These are phyloP conservation scores for Nasonia longicornis DNA, from an alignment of 1,140 invertebrate genomes.

Conservation along the genomic window DNA sequence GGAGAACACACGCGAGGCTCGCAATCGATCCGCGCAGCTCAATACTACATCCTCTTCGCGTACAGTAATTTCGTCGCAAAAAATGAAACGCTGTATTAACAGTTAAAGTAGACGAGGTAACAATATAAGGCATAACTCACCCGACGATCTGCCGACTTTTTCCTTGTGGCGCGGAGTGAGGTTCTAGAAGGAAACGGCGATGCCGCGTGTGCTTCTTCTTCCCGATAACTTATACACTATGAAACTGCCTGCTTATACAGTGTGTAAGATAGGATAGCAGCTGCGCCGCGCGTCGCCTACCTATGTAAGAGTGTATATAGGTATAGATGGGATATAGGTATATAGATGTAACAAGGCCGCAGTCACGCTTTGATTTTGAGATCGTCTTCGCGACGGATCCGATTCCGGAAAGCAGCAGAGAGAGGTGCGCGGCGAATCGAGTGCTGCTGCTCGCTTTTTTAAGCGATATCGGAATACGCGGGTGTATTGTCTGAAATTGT, in stretches of 20 bases:
- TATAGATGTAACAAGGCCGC: too few relatives aligned
- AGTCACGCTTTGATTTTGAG: too few relatives aligned
- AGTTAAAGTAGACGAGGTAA: not conserved
- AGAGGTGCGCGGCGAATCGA: too few relatives aligned
- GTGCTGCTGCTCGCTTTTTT: too few relatives aligned
- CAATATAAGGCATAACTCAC: not conserved
- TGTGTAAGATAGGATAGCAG: not conserved
- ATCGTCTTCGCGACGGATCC: too few relatives aligned
- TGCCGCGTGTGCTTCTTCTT: not conserved
- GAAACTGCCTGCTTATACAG: too few relatives aligned
- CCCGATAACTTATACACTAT: not conserved
- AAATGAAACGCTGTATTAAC: not conserved
- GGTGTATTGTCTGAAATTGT: too few relatives aligned
- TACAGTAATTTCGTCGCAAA: not conserved
- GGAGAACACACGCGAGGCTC: not conserved
- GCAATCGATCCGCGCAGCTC: not conserved
- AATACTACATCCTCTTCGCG: not conserved
- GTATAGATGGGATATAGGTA: too few relatives aligned
- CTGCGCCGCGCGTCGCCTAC: constrained; percentile 3
- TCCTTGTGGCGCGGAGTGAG: not conserved
- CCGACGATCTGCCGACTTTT: not conserved
- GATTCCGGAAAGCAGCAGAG: too few relatives aligned
- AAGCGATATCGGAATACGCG: too few relatives aligned
- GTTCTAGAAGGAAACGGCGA: not conserved
- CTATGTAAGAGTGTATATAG: not conserved